Evolutionary conservation across 53 echinoderm and acorn worm genomes (phyloP).

Genomic region (Glandiceps talaboti): DNA sequence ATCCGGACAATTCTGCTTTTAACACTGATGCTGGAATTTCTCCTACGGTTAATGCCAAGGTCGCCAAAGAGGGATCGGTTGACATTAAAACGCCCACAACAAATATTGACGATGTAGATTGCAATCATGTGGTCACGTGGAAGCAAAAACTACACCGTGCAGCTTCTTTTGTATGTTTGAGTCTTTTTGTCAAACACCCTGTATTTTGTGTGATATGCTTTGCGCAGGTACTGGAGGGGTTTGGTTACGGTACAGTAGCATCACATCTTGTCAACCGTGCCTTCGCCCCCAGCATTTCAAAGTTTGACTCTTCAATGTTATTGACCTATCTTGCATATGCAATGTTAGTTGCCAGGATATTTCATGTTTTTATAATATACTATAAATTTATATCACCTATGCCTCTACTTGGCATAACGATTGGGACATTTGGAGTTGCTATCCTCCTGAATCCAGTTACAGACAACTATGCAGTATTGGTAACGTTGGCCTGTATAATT

Average conservation of each 20-base stretch:
- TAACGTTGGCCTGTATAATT: constrained; percentile 5
- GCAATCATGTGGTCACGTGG: too few relatives aligned
- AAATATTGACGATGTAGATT: too few relatives aligned
- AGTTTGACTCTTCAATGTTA: constrained; percentile 11
- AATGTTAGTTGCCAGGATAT: constrained; percentile 8
- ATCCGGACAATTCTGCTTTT: too few relatives aligned
- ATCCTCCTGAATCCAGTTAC: constrained; percentile 9
- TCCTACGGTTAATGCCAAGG: too few relatives aligned
- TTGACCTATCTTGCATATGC: constrained; percentile 10
- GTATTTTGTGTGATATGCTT: too few relatives aligned
- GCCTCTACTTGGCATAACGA: not conserved
- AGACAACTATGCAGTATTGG: not conserved
- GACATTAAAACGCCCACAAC: too few relatives aligned
- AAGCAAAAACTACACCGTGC: too few relatives aligned
- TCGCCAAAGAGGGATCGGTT: too few relatives aligned
- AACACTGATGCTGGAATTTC: too few relatives aligned
- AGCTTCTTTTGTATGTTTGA: too few relatives aligned
- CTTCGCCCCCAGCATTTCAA: constrained; percentile 6
- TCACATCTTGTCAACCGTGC: constrained; percentile 24
- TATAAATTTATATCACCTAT: not conserved
- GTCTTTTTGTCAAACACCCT: too few relatives aligned
- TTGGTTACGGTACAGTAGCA: constrained; percentile 15
- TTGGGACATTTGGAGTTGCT: not conserved
- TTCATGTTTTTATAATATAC: constrained; percentile 12
- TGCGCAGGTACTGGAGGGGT: too few relatives aligned